Base-by-base conservation (phyloP, 2,888 invertebrate species). In the Cosmia trapezina region DNA sequence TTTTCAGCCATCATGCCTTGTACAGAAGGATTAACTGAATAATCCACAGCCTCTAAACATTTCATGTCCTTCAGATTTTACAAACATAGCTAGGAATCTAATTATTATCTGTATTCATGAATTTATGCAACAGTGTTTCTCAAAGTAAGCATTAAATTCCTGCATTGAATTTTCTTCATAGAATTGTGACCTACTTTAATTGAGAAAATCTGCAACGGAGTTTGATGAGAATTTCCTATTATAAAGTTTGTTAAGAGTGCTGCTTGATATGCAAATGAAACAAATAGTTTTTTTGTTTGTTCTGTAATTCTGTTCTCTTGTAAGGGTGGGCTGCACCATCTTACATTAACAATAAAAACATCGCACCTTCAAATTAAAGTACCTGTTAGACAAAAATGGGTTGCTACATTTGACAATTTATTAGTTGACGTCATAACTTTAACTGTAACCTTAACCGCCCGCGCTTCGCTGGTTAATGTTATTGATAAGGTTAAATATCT, bases 181-280 rank as follows among this genome's bases (percentile, higher is more conserved):
- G 51, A 70, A 43, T 47, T n/a, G 51, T 73, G 73, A 66, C 76
- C 79, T 73, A 76, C 19, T 28, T 28, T 2, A 28, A 45, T 79
- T 14, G 5, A 51, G 53, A 41, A 65, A 65, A 73, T 76, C 66
- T 77, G 37, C 12, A 60, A 11, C 22, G 1, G 7, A 59, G 12
- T 66, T 79, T 37, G 45, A 57, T 51, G 53, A 60, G 59, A 76
- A 79, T 60, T 65, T 73, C 28, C 49, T 79, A 51, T 54, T 65
- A 45, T n/a, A 28, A 73, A 79, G 60, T 72, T 76, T 65, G 49
- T 54, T 73, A 33, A 37, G 14, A 51, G 47, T 41, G 14, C 9
- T 51, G 22, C 41, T 75, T 62, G 17, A 12, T 17, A 51, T 12
- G 17, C 19, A 62, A 57, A 53, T 22, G 6, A 28, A 76, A 76